Evolutionary conservation across 1,140 invertebrate genomes (phyloP), one percentile per base, ranked within the genome.

Genomic region (Caenorhabditis remanei): DNA sequence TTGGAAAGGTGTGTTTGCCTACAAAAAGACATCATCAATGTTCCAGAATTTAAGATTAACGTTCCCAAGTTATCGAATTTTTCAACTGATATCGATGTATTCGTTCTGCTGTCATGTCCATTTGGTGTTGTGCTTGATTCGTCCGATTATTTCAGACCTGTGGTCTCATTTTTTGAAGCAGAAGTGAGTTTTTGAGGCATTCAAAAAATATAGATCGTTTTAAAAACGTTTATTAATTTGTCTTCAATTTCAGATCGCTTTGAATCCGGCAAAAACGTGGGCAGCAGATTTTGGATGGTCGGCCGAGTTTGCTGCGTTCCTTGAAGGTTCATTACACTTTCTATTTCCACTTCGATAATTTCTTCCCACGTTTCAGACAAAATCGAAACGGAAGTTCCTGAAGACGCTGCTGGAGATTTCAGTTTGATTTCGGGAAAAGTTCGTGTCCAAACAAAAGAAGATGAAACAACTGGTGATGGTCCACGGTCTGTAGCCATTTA

Each of bases 21-120:
- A 4, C 13, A 21, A 14, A 5, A 24, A 9, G n/a, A 48, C 32
- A 16, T 53, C 3, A 21, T 21, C 7, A 40, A 11, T 55, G 46
- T n/a, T 11, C 14, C n/a, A 19, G 14, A 75, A 55, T 48, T 86
- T 82, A 56, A 89, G 88, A 58, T 89, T 14, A 90, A 90, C 56
- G 89, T 90, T 5, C 55, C 89, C 16, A 90, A 90, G 55, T 58
- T 90, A 24, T 61, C 88, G 14, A 90, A 90, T 75, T 90, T 90
- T 56, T 79, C 89, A 6, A 50, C 89, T 7, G 89, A 89, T 46
- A 85, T 90, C 21, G 89, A 90, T 40, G 75, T 85, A 19, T 90
- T 90, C 65, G 89, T 90, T n/a, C 85, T 90, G 4, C 50, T 90
- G 4, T 89, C 88, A 4, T 90, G 89, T 56, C 89, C 89, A 14